Percentiles rank a stretch among this genome's conserved stretches.
These are phyloP conservation scores for Pachycephala philippinensis DNA, from an alignment of 2,113 vertebrate species.

Conservation along the genomic window DNA sequence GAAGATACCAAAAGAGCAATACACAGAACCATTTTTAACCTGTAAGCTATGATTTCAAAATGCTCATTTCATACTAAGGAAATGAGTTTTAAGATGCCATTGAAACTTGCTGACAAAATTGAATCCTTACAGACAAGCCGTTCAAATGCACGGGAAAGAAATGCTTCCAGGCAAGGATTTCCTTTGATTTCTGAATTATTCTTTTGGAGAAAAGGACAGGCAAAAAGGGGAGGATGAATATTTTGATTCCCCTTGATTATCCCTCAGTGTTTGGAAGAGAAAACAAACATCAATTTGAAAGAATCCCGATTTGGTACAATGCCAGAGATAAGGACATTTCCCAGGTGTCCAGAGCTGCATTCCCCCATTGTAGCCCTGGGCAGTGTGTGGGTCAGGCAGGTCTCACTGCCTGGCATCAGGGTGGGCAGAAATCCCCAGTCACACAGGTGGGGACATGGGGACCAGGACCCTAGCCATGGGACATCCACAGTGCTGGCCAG, in stretches of 20 bases:
- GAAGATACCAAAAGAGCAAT: neutral
- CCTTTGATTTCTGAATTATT: neutral
- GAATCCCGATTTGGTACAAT: too few relatives aligned
- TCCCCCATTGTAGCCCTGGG: neutral
- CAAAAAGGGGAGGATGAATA: neutral
- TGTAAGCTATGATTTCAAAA: neutral
- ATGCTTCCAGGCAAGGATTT: neutral
- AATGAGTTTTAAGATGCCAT: neutral
- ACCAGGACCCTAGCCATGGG: neutral
- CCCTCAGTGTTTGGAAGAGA: neutral
- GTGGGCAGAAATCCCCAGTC: neutral
- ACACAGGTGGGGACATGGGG: fast-evolving
- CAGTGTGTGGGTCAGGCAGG: too few relatives aligned
- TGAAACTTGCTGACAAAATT: neutral
- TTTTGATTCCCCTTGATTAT: neutral
- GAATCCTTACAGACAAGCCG: neutral
- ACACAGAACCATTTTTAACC: neutral
- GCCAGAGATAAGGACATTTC: neutral
- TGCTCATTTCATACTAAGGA: neutral
- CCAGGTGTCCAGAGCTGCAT: neutral
- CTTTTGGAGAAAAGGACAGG: neutral
- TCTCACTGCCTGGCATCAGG: fast-evolving
- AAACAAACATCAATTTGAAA: neutral
- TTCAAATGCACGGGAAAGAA: neutral
- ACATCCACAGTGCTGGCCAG: neutral